These are phyloP conservation scores for Meliscaeva auricollis DNA, from an alignment of 2,888 invertebrate genomes.

Conservation along the genomic window DNA sequence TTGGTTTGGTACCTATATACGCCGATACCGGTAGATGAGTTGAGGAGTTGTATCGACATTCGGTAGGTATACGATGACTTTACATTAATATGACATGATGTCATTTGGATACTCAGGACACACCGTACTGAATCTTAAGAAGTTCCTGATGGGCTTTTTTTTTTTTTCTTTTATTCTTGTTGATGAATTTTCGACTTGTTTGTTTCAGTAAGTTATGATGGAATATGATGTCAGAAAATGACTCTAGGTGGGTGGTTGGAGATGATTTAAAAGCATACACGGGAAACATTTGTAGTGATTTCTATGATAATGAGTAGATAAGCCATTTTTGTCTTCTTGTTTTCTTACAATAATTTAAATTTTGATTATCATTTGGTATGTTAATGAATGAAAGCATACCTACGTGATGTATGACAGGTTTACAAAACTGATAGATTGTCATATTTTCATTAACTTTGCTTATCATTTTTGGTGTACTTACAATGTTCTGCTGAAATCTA, in stretches of 20 bases:
- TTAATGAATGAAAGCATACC: neutral
- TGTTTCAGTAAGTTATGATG: slow-evolving; percentile 15
- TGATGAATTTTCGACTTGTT: slow-evolving; percentile 20
- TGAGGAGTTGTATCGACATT: neutral
- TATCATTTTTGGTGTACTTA: too few species aligned
- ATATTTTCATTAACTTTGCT: too few species aligned
- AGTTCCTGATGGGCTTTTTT: slow-evolving; percentile 37
- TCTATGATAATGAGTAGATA: slow-evolving; percentile 41
- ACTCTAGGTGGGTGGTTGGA: slow-evolving; percentile 34
- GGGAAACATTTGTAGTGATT: slow-evolving; percentile 19
- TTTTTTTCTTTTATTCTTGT: neutral
- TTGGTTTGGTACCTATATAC: too few species aligned
- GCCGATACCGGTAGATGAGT: neutral
- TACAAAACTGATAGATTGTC: too few species aligned
- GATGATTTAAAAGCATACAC: slow-evolving; percentile 27
- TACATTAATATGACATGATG: slow-evolving; percentile 75
- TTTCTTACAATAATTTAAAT: neutral
- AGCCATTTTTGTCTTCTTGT: neutral
- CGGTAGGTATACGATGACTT: slow-evolving; percentile 44
- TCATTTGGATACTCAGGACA: slow-evolving; percentile 67
- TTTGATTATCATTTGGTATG: neutral
- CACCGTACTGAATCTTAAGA: slow-evolving; percentile 65
- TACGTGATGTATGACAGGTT: too few species aligned
- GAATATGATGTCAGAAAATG: slow-evolving; percentile 20
- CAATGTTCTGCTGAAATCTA: too few species aligned